phyloP scores from a whole-genome alignment of 2,113 vertebrate genomes.

The Opisthocomus hoazin region DNA sequence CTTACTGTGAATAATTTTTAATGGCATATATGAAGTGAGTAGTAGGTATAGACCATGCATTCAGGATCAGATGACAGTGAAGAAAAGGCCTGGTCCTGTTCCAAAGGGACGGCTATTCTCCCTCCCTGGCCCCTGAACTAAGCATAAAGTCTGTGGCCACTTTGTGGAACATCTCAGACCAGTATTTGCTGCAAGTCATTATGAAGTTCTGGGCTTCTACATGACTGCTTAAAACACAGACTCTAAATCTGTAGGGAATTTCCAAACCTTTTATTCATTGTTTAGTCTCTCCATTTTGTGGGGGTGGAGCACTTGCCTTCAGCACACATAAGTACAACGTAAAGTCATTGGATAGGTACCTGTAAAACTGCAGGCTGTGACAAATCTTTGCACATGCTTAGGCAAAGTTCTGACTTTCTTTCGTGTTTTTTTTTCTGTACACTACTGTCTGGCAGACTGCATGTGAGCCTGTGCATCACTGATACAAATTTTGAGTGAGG shows the following conservation, averaged over 20 bases:
- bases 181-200: background rate
- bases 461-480: background rate
- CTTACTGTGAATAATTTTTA: background rate
- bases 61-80: background rate
- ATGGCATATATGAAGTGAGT: background rate
- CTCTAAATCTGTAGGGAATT: background rate
- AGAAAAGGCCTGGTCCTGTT: background rate
- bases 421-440: background rate
- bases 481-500: background rate
- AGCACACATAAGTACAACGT: background rate
- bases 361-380: constrained; percentile 27
- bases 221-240: background rate
- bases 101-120: background rate
- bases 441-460: background rate
- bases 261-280: background rate
- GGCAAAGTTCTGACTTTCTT: background rate
- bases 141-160: accelerated
- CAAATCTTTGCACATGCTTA: constrained; percentile 11
- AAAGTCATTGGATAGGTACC: background rate
- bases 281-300: background rate
- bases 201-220: background rate
- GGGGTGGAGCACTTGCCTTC: background rate
- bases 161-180: background rate
- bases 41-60: background rate
- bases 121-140: background rate